Evolutionary conservation across 2,113 vertebrate species (phyloP).

Genomic region (Strix uralensis): DNA sequence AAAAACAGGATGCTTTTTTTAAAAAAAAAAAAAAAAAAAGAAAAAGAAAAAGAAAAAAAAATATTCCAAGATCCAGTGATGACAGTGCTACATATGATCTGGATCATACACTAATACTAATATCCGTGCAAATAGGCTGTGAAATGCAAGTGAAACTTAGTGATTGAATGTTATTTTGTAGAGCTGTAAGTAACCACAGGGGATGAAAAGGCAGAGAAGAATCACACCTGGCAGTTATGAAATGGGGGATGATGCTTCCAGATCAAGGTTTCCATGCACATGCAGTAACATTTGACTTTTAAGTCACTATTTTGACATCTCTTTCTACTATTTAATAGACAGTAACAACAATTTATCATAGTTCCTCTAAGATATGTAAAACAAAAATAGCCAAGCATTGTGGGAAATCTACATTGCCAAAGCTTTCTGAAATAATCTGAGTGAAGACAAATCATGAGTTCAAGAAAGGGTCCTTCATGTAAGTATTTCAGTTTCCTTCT

Average conservation of each 20-base stretch:
- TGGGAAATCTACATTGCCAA: conserved; percentile 25
- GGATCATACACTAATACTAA: neutral
- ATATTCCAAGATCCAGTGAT: neutral
- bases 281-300: conserved; percentile 6
- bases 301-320: conserved; percentile 26
- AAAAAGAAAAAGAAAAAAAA: neutral
- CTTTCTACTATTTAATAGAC: conserved; percentile 17
- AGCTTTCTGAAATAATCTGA: conserved; percentile 47
- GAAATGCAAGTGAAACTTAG: neutral
- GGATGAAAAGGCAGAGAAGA: conserved; percentile 1
- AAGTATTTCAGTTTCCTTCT: conserved; percentile 65
- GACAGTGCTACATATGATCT: neutral
- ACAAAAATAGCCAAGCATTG: conserved; percentile 41
- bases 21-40: neutral
- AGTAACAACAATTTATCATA: conserved; percentile 48
- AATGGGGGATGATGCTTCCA: neutral
- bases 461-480: conserved; percentile 60
- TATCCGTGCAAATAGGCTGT: neutral
- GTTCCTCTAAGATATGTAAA: conserved; percentile 33
- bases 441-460: conserved; percentile 57
- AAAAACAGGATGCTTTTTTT: conserved; percentile 29
- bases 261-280: neutral
- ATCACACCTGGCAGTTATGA: neutral
- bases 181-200: neutral
- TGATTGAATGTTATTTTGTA: neutral